Evolutionary conservation across 2,888 invertebrate species (phyloP), one percentile per base, ranked within the genome.

Genomic region (Hirtodrosophila cameraria): DNA sequence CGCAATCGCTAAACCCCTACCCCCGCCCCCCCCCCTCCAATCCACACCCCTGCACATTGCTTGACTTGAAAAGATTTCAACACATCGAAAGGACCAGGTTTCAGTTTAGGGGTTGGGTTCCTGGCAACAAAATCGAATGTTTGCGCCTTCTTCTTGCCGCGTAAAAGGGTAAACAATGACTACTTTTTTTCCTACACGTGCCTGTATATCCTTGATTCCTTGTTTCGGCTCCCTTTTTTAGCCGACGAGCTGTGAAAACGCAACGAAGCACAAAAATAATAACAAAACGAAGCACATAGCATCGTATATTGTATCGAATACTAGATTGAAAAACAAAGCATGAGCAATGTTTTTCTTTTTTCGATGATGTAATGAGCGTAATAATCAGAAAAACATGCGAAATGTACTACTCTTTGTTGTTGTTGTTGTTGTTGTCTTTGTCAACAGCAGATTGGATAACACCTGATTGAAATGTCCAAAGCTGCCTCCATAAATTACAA

Each of bases 191-290:
- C 54, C 38, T 53, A 38, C 77, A 67, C 74, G 55, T 63, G 48
- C 48, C 23, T 13, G 35, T 35, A 38, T 41, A 35, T 18, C 25
- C 2, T 16, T 8, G 12, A 5, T 3, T 11, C 15, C 18, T 7
- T 6, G n/a, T 25, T 16, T 18, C 49, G 18, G 2, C 18, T 3
- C 5, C 13, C 25, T 6, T 28, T 20, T 65, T 64, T 48, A 36
- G 64, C 61, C 59, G 67, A 41, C 72, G 72, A 75, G 75, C 85
- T 79, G 80, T 78, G 71, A 78, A 78, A 79, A 79, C 50, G 59
- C 80, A 80, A 50, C 83, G 65, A 86, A 79, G 80, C 80, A 75
- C 82, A 80, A 80, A 83, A 80, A 79, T 79, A 85, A 85, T 80
- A 80, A 79, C 80, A 80, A 80, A 85, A 67, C 27, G 43, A 48